Base-by-base conservation (phyloP, 2,113 vertebrate genomes). In the Heptranchias perlo region DNA sequence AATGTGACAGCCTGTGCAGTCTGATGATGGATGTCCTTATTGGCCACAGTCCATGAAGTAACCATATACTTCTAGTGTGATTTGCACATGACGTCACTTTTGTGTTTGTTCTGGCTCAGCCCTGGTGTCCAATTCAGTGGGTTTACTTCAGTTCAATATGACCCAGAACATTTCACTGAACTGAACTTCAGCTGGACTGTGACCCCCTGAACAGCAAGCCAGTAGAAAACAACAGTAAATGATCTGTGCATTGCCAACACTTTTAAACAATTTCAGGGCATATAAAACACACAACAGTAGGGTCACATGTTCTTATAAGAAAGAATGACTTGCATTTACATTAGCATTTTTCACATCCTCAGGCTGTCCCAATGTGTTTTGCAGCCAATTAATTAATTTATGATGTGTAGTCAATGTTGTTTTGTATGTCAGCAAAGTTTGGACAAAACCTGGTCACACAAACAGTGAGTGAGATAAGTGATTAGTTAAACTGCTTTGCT, bases 1-100 rank as follows among this genome's bases (percentile, higher is more conserved):
- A 92, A 92, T 39, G 35, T 62, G 58, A n/a, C n/a, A 93, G 89
- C 13, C 61, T 58, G 31, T n/a, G n/a, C 61, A 93, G 28, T 62
- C 16, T 93, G 58, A 58, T 62, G 86, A 93, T 93, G 89, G 35
- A 93, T 93, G 54, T 93, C 89, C 54, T 93, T 14, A 62, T 62
- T 62, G 31, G 61, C 58, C 14, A 8, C 58, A 62, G 18, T 39
- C 89, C 58, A 64, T 23, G 35, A 93, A 82, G 21, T 93, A 93
- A 93, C 89, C 5, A 39, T 31, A 21, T 61, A 61, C 49, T 58
- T 91, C 31, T 39, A 82, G 16, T 23, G 21, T 39, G 6, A 16
- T 1, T 62, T 93, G 0, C 16, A 62, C 18, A 64, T 93, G 58
- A 93, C 18, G 2, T 64, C 89, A 93, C 18, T 62, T 13, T 62